Base-by-base conservation (phyloP, 2,888 invertebrate species). In the Tetramorium bicarinatum region DNA sequence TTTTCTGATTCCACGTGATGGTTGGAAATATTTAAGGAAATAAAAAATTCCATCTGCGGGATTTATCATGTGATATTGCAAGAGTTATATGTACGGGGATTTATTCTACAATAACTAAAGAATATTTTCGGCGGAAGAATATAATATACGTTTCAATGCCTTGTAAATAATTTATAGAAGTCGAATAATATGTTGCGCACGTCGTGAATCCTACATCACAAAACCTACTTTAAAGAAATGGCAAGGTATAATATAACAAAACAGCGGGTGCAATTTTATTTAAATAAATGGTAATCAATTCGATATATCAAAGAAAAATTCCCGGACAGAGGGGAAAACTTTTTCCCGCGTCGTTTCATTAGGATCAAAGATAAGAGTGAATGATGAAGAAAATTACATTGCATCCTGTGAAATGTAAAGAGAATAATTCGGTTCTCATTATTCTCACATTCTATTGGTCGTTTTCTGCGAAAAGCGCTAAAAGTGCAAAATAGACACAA, bases 121-220 rank as follows among this genome's bases (percentile, higher is more conserved):
- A 74, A 74, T 59, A 44, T 61, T n/a, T 59, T 34, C 0, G 15
- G 49, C 15, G 2, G 4, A 62, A 21, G 8, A n/a, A 74, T 47
- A 62, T 49, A 47, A 34, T 7, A 15, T 44, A n/a, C 15, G 8
- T 29, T 25, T 44, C n/a, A 44, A 72, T 41, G 18, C 18, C 74
- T 59, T 29, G n/a, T 74, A 74, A 74, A 74, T 59, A 59, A 44
- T 74, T 74, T 59, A 74, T 47, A 74, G 44, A 29, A 47, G 34
- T 44, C 9, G 8, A 1, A 29, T 38, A 29, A 49, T 38, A 44
- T 18, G 13, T 56, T 25, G 34, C 38, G n/a, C 52, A 11, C 11
- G 56, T 44, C 59, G 3, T 41, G 59, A 74, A 47, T 75, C 0
- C 15, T 34, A 34, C 4, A 34, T 61, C 47, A 47, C 61, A 9